Evolutionary conservation across 2,113 vertebrate genomes (phyloP).

Genomic region (Salminus brasiliensis): DNA sequence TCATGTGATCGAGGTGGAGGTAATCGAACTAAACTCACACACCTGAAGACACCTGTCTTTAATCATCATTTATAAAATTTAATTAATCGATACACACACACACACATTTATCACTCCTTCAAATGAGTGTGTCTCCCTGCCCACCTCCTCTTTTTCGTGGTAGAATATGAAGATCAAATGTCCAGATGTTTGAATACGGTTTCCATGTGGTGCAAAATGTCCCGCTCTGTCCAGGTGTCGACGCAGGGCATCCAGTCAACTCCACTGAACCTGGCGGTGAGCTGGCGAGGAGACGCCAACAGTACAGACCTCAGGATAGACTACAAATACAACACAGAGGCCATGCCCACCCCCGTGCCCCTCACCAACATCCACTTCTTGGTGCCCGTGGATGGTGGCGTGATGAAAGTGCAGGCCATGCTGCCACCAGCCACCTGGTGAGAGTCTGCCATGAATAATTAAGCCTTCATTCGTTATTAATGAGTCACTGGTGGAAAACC

Average conservation of each 20-base stretch:
- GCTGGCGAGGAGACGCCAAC: slow-evolving; percentile 88
- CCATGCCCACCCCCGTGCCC: slow-evolving; percentile 87
- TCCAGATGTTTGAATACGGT: no score
- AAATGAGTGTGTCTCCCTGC: no score
- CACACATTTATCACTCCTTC: no score
- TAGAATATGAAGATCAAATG: no score
- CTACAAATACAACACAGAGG: slow-evolving; percentile 94
- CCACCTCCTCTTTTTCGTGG: no score
- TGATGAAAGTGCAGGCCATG: slow-evolving; percentile 90
- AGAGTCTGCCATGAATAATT: slow-evolving; percentile 40
- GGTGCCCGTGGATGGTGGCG: slow-evolving; percentile 87
- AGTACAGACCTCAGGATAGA: slow-evolving; percentile 95
- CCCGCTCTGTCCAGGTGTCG: slow-evolving; percentile 79
- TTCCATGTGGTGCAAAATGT: no score
- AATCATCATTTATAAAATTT: no score
- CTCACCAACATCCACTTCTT: slow-evolving; percentile 94
- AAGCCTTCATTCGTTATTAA: background rate
- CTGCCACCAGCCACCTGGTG: slow-evolving; percentile 95
- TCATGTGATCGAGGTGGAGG: no score
- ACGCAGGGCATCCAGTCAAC: slow-evolving; percentile 94
- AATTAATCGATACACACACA: no score
- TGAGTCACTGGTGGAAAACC: background rate
- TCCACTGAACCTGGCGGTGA: slow-evolving; percentile 94
- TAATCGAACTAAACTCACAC: no score
- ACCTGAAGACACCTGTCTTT: no score